Evolutionary conservation across 2,888 invertebrate species (phyloP).

Genomic region (Drosophila borborema): DNA sequence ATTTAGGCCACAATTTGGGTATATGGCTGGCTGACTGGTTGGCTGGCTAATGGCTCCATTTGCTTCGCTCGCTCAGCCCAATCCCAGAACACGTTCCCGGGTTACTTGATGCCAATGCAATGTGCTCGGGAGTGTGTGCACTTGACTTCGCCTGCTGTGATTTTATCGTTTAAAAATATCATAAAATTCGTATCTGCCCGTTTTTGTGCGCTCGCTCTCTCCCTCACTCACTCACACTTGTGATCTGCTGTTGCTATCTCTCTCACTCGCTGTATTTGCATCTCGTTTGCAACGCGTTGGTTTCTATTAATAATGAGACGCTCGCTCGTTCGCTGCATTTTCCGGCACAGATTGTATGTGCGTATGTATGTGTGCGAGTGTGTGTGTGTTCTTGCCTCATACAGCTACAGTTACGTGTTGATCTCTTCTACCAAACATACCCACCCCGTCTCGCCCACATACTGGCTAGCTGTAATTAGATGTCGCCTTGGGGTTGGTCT

Average conservation of each 20-base stretch:
- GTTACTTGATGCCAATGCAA: conserved; percentile 75
- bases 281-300: conserved; percentile 64
- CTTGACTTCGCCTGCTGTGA: conserved; percentile 75
- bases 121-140: conserved; percentile 55
- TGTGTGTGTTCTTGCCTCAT: conserved; percentile 34
- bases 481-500: conserved; percentile 71
- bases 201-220: conserved; percentile 21
- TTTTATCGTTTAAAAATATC: conserved; percentile 76
- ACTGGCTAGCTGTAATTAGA: conserved; percentile 50
- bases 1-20: conserved; percentile 63
- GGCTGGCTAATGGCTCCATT: conserved; percentile 71
- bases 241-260: conserved; percentile 14
- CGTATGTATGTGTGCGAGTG: conserved; percentile 3
- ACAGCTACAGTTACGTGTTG: conserved; percentile 67
- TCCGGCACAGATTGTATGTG: conserved; percentile 39
- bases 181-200: conserved; percentile 56
- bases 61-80: conserved; percentile 33
- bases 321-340: conserved; percentile 38
- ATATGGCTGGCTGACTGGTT: conserved; percentile 29
- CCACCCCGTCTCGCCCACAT: not conserved
- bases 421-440: conserved; percentile 20
- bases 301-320: conserved; percentile 64
- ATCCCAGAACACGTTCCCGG: conserved; percentile 21
- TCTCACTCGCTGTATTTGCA: conserved; percentile 15
- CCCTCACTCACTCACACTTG: conserved; percentile 14